Conservation (phyloP, 2,113 vertebrate species). For the Perccottus glenii region DNA sequence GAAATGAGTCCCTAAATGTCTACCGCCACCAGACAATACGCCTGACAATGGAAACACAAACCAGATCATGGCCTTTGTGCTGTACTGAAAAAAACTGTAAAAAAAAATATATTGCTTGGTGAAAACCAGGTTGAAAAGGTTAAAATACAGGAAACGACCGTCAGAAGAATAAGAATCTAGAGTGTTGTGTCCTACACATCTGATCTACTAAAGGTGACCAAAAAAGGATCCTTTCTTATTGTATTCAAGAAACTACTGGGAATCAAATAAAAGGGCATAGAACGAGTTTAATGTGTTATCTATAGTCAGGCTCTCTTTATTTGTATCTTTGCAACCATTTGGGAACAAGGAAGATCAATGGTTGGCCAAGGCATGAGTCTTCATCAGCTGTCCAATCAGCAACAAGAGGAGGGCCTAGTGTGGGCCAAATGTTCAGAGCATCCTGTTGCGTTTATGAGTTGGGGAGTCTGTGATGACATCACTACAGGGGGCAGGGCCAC, state of each 20-base stretch:
- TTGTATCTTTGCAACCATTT: conserved; percentile 85
- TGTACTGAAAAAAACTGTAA: background rate
- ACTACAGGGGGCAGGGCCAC: conserved; percentile 95
- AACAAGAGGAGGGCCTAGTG: conserved; percentile 45
- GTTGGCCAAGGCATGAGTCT: conserved; percentile 66
- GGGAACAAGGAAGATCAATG: conserved; percentile 56
- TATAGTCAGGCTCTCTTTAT: conserved; percentile 63
- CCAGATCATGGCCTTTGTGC: background rate
- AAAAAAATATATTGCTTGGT: background rate
- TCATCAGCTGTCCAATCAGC: conserved; percentile 65
- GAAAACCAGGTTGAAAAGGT: background rate
- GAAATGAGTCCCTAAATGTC: too few relatives aligned
- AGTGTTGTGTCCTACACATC: background rate
- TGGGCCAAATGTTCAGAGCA: conserved; percentile 89
- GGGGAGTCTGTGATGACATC: conserved; percentile 99
- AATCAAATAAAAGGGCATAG: conserved; percentile 15
- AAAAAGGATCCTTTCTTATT: conserved; percentile 6
- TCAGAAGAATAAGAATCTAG: background rate
- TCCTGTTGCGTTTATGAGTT: conserved; percentile 99
- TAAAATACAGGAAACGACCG: background rate
- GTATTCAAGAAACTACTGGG: conserved; percentile 58
- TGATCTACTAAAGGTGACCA: conserved; percentile 14
- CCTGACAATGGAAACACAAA: background rate
- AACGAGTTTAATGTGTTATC: conserved; percentile 83
- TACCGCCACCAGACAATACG: too few relatives aligned